Evolutionary conservation across 2,113 vertebrate genomes (phyloP), one percentile per base, ranked within the genome.

Genomic region (Phainopepla nitens): DNA sequence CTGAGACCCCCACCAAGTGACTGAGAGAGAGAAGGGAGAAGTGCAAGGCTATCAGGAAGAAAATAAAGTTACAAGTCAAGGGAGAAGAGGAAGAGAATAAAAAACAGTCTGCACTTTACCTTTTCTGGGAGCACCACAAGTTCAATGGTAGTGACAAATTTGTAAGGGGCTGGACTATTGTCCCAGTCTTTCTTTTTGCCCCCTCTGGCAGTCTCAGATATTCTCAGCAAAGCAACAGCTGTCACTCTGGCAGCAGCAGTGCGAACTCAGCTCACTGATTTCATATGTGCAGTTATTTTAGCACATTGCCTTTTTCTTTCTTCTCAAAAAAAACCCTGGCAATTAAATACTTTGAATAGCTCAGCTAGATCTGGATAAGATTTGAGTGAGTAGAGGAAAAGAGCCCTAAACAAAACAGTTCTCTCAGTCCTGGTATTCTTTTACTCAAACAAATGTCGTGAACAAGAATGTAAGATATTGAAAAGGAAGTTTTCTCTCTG

Each of bases 401-500:
- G 29, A 44, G 4, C 21, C 41, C 8, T 72, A 79, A 87, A 91
- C 61, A 80, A 82, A 82, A 61, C 36, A 85, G 41, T 69, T 82
- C 36, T 87, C 77, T 89, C 81, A 81, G 76, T 49, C 7, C 23
- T 89, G 21, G 10, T 53, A 58, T 86, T 85, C 49, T 82, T 82
- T 90, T 83, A 81, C 64, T 80, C 25, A 70, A 89, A 44, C 17
- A 83, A 45, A 41, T 28, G n/a, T 28, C 65, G 29, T 39, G 47
- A 95, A 44, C 44, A 77, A 87, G 14, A 15, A 41, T 25, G 56
- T 33, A 75, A 79, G 54, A 94, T 16, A 68, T 50, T 93, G 65
- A 73, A 82, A 78, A 92, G 90, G 90, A 90, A 94, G 25, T 15
- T 93, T 89, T 91, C 20, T 91, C 70, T 95, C 80, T 93, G 44